Percentiles rank a stretch among this genome's conserved stretches.
Conservation (phyloP, 2,113 vertebrate species). For the Barnardius zonarius region DNA sequence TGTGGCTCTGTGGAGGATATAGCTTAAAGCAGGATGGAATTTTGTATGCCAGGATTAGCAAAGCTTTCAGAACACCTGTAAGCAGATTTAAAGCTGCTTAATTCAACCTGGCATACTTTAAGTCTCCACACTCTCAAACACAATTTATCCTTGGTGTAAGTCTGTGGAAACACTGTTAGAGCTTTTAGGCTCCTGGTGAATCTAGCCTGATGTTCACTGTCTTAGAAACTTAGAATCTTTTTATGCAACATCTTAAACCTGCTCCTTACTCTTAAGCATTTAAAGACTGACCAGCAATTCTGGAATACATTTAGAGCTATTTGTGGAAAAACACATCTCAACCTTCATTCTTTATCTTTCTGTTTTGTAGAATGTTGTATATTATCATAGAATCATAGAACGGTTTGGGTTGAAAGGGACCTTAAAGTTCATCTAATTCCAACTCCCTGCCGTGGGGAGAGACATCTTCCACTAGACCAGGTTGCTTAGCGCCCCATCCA, state of each 20-base stretch:
- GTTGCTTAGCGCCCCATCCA: not conserved
- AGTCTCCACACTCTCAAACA: not conserved
- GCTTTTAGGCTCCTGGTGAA: not conserved
- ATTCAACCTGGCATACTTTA: not conserved
- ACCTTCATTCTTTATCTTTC: not conserved
- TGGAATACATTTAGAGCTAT: not conserved
- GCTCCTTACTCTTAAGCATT: not conserved
- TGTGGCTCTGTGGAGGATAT: not conserved
- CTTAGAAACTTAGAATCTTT: not conserved
- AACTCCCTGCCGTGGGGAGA: not conserved
- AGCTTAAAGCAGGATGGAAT: constrained; percentile 18
- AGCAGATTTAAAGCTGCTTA: constrained; percentile 43
- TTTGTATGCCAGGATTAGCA: constrained; percentile 9
- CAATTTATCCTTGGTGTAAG: not conserved
- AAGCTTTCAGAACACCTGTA: constrained; percentile 15
- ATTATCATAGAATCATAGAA: not conserved
- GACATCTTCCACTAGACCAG: not conserved
- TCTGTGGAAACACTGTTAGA: not conserved
- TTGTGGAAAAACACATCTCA: not conserved
- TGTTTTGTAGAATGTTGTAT: not conserved
- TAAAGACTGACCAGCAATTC: not conserved
- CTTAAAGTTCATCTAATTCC: not conserved
- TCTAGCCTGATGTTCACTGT: not conserved
- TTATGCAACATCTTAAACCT: not conserved
- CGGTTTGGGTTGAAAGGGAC: not conserved